These are phyloP conservation scores for Phragmatobia fuliginosa DNA, from an alignment of 2,888 invertebrate genomes.

Conservation along the genomic window DNA sequence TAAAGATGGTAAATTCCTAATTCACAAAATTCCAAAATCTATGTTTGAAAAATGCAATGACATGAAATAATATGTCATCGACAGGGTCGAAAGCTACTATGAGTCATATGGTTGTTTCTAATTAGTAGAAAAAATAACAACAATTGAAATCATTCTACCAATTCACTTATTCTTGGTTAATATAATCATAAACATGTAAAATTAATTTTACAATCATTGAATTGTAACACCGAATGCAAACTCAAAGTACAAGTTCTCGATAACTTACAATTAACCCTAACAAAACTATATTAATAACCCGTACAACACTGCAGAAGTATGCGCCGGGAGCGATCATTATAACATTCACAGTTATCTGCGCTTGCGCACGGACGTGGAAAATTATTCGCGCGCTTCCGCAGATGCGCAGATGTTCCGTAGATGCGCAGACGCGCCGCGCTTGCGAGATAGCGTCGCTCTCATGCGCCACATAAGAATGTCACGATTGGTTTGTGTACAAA, in stretches of 20 bases:
- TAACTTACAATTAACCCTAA: slow-evolving; percentile 40
- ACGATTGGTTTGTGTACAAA: slow-evolving; percentile 9
- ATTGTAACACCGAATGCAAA: neutral
- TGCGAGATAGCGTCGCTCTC: slow-evolving; percentile 42
- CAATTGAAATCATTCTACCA: neutral
- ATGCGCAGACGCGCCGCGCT: slow-evolving; percentile 19
- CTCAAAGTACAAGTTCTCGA: slow-evolving; percentile 1
- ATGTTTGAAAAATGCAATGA: too few species aligned
- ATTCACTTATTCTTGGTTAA: neutral
- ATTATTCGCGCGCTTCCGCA: slow-evolving; percentile 80
- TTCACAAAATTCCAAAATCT: too few species aligned
- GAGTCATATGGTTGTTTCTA: neutral
- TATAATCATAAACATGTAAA: neutral
- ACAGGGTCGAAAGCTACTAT: neutral
- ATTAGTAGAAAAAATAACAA: neutral
- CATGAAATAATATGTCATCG: too few species aligned
- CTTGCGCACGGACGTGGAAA: slow-evolving; percentile 81
- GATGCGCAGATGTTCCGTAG: slow-evolving; percentile 35
- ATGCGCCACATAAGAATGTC: slow-evolving; percentile 36
- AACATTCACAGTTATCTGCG: slow-evolving; percentile 75
- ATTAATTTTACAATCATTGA: neutral
- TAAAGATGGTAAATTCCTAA: too few species aligned
- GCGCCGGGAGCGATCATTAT: slow-evolving; percentile 65
- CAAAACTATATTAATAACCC: slow-evolving; percentile 42
- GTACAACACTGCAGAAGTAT: slow-evolving; percentile 25